Evolutionary conservation across 2,888 invertebrate genomes (phyloP).

Genomic region (Eristalis intricaria): DNA sequence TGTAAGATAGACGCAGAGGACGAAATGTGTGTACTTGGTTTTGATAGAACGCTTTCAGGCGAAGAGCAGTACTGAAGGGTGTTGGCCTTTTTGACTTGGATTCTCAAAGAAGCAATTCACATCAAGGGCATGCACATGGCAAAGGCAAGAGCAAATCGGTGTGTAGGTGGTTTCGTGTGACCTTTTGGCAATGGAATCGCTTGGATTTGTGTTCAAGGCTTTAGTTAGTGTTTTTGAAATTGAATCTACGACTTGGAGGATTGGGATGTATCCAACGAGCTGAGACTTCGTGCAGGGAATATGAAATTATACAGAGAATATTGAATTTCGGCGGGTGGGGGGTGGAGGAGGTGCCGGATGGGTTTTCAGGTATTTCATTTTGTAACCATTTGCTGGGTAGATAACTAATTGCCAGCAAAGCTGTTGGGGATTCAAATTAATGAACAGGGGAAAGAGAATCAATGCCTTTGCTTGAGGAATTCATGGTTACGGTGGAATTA

Average conservation of each 20-base stretch:
- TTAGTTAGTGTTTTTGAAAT: constrained; percentile 14
- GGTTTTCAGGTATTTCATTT: not conserved
- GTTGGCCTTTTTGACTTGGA: constrained; percentile 51
- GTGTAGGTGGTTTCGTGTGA: constrained; percentile 21
- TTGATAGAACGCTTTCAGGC: constrained; percentile 38
- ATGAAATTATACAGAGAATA: not conserved
- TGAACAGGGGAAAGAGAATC: too few relatives aligned
- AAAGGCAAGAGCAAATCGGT: constrained; percentile 18
- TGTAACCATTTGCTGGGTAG: too few relatives aligned
- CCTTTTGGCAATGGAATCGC: constrained; percentile 58
- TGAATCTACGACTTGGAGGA: not conserved
- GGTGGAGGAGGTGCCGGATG: not conserved
- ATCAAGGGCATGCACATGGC: constrained; percentile 40
- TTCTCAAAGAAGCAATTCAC: constrained; percentile 31
- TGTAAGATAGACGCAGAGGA: not conserved
- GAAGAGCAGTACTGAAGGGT: constrained; percentile 20
- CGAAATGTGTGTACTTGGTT: constrained; percentile 21
- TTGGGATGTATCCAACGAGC: not conserved
- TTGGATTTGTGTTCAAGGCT: constrained; percentile 27
- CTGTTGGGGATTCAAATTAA: too few relatives aligned
- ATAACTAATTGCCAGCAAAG: too few relatives aligned
- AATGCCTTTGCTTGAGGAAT: too few relatives aligned
- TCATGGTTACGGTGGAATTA: too few relatives aligned
- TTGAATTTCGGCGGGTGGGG: too few relatives aligned
- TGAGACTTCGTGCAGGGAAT: not conserved